phyloP scores from a whole-genome alignment of 2,797 vertebrate species.

The Sphaeramia orbicularis region DNA sequence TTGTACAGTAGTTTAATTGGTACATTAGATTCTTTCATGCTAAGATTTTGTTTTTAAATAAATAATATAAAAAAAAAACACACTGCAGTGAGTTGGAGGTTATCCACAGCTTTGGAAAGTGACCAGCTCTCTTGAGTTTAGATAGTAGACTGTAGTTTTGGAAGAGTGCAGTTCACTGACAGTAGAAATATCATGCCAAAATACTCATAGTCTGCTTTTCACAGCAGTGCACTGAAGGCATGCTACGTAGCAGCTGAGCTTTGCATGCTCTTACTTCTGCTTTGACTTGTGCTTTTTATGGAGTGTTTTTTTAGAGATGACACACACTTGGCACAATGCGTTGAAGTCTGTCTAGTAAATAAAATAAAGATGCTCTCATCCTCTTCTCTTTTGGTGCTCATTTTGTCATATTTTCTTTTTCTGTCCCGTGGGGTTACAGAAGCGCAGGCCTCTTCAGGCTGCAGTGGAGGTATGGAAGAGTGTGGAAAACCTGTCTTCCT shows the following conservation, averaged over 20 bases:
- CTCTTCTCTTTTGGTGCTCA: constrained; percentile 56
- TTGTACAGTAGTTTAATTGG: constrained; percentile 3
- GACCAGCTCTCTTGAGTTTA: background rate
- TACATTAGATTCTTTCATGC: constrained; percentile 8
- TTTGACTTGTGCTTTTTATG: constrained; percentile 30
- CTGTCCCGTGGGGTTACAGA: constrained; percentile 75
- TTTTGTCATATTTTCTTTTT: constrained; percentile 72
- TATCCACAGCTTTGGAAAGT: background rate
- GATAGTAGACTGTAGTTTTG: background rate
- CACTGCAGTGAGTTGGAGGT: background rate
- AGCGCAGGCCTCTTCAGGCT: constrained; percentile 77
- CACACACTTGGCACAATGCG: constrained; percentile 19
- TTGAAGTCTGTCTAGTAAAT: constrained; percentile 38
- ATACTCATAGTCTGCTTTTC: constrained; percentile 17
- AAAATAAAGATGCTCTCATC: constrained; percentile 56
- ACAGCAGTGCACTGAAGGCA: constrained; percentile 43
- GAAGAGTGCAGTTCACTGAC: background rate
- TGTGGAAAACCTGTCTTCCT: constrained; percentile 62
- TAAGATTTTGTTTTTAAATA: background rate
- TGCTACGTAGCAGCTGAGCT: constrained; percentile 58
- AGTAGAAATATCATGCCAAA: background rate
- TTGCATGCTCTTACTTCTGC: constrained; percentile 64
- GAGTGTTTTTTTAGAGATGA: constrained; percentile 31
- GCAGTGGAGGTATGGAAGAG: constrained; percentile 81
- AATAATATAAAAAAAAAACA: background rate